Percentiles rank a stretch among this genome's conserved stretches.
These are phyloP conservation scores for Ctenosaura bakeri DNA, from an alignment of 2,797 vertebrate species.

Conservation along the genomic window DNA sequence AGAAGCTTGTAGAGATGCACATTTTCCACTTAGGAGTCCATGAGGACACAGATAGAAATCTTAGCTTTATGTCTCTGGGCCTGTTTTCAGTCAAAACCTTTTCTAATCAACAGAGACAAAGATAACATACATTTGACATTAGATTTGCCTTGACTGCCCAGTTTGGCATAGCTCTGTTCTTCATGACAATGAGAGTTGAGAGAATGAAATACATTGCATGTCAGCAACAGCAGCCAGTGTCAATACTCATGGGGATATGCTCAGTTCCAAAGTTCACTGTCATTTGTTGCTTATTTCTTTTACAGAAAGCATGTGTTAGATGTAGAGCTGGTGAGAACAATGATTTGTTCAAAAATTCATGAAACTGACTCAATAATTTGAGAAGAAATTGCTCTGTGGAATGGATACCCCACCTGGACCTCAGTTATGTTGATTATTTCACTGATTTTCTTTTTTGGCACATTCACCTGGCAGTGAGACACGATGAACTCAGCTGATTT, in stretches of 20 bases:
- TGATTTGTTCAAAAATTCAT: background rate
- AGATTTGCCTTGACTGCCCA: conserved; percentile 42
- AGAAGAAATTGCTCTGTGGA: background rate
- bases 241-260: conserved; percentile 66
- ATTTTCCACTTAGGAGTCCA: background rate
- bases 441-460: background rate
- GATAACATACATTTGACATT: conserved; percentile 51
- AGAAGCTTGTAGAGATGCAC: background rate
- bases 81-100: conserved; percentile 59
- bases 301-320: conserved; percentile 53
- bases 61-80: conserved; percentile 54
- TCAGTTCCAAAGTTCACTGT: conserved; percentile 64
- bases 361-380: background rate
- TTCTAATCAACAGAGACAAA: conserved; percentile 65
- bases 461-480: no score
- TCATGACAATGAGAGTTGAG: conserved; percentile 68
- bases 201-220: conserved; percentile 73
- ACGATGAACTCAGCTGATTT: background rate
- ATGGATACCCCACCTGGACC: background rate
- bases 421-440: background rate
- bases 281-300: conserved; percentile 70
- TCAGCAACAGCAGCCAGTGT: conserved; percentile 70
- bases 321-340: background rate
- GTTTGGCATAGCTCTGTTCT: conserved; percentile 57
- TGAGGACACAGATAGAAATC: conserved; percentile 28